Evolutionary conservation across 2,888 invertebrate species (phyloP).

Genomic region (Myathropa florea): DNA sequence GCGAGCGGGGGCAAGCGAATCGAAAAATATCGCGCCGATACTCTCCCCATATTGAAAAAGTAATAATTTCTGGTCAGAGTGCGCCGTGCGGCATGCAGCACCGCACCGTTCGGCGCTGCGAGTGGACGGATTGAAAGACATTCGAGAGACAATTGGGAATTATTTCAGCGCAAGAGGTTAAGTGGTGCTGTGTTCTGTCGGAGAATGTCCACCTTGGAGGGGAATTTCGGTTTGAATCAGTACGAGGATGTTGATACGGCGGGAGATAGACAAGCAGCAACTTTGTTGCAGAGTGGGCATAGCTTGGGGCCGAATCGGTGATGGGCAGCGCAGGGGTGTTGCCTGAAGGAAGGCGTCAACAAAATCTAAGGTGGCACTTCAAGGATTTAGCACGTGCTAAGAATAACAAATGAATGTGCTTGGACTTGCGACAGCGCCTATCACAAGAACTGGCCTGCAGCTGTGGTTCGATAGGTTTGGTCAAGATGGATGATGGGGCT

Average conservation of each 20-base stretch:
- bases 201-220: neutral
- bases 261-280: neutral
- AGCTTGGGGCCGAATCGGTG: neutral
- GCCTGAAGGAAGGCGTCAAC: neutral
- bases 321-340: neutral
- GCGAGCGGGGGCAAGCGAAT: neutral
- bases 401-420: neutral
- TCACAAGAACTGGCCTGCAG: too few species aligned
- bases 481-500: too few species aligned
- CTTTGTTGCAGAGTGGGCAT: neutral
- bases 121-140: slow-evolving; percentile 58
- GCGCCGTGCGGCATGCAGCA: slow-evolving; percentile 32
- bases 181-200: slow-evolving; percentile 30
- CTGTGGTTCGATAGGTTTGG: too few species aligned
- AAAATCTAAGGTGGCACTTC: neutral
- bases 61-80: slow-evolving; percentile 53
- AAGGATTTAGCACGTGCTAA: neutral
- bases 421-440: neutral
- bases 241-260: neutral
- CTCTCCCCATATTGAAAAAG: slow-evolving; percentile 60
- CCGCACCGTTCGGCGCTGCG: slow-evolving; percentile 30
- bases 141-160: slow-evolving; percentile 67
- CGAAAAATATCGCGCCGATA: neutral
- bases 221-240: neutral
- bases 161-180: slow-evolving; percentile 64